These are phyloP conservation scores for Philereme transversata DNA, from an alignment of 2,888 invertebrate genomes.

Conservation along the genomic window DNA sequence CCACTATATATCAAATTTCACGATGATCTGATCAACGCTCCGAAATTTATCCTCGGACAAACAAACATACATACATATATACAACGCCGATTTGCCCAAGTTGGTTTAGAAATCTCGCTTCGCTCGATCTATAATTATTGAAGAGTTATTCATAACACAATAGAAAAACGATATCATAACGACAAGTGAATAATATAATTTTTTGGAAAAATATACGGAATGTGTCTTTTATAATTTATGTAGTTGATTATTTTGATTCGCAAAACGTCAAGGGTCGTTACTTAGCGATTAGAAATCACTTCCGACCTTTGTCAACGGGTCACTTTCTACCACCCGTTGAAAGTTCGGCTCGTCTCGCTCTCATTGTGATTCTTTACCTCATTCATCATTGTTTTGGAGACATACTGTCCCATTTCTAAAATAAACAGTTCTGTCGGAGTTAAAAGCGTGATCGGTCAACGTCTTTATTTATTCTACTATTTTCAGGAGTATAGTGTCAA, in stretches of 20 bases:
- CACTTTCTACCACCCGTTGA: conserved; percentile 65
- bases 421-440: conserved; percentile 2
- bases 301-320: conserved; percentile 79
- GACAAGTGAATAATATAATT: too few relatives aligned
- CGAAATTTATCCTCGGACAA: too few relatives aligned
- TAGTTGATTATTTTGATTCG: conserved; percentile 26
- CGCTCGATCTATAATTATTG: too few relatives aligned
- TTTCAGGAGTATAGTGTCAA: too few relatives aligned
- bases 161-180: too few relatives aligned
- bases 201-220: neutral
- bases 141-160: too few relatives aligned
- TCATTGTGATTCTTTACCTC: conserved; percentile 45
- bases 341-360: conserved; percentile 60
- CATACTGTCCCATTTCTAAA: conserved; percentile 10
- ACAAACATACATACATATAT: too few relatives aligned
- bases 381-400: conserved; percentile 23
- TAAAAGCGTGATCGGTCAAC: conserved; percentile 1
- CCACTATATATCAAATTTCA: too few relatives aligned
- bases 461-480: neutral
- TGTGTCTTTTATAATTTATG: conserved; percentile 2
- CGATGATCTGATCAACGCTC: too few relatives aligned
- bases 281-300: conserved; percentile 63
- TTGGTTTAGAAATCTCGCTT: too few relatives aligned
- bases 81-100: too few relatives aligned
- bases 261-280: conserved; percentile 70